A percentile compares a stretch with the other conserved stretches of the same genome.
Conservation (phyloP, 2,113 vertebrate genomes). For the Stigmatopora argus region DNA sequence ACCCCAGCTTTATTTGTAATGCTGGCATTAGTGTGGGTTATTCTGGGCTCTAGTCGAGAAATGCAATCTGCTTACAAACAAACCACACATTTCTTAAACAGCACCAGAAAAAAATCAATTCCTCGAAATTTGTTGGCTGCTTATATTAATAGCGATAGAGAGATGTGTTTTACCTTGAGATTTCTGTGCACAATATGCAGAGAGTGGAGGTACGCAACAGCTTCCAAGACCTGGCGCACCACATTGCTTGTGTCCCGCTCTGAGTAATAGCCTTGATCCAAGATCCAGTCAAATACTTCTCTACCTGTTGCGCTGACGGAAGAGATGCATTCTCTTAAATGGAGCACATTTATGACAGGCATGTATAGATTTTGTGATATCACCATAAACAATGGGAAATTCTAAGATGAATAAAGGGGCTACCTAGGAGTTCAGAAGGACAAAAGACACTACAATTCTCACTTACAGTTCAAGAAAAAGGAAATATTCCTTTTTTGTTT, state of each 20-base stretch:
- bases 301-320: constrained; percentile 86
- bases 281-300: constrained; percentile 98
- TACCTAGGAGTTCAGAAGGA: constrained; percentile 26
- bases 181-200: constrained; percentile 95
- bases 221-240: constrained; percentile 94
- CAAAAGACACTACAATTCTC: constrained; percentile 5
- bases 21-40: no score
- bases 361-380: not conserved
- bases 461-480: constrained; percentile 98
- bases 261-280: constrained; percentile 98
- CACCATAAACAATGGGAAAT: constrained; percentile 37
- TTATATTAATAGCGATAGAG: not conserved
- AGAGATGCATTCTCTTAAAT: not conserved
- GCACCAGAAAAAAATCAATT: not conserved
- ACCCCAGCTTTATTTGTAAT: no score
- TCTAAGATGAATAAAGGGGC: constrained; percentile 37
- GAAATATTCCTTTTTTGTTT: constrained; percentile 96
- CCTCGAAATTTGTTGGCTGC: not conserved
- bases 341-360: not conserved
- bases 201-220: constrained; percentile 94
- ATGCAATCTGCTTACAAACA: no score
- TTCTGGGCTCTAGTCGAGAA: no score
- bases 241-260: constrained; percentile 97
- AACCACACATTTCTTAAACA: not conserved
- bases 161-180: constrained; percentile 80